Base-by-base conservation (phyloP, 1,140 invertebrate genomes). In the Branchinecta lynchi region DNA sequence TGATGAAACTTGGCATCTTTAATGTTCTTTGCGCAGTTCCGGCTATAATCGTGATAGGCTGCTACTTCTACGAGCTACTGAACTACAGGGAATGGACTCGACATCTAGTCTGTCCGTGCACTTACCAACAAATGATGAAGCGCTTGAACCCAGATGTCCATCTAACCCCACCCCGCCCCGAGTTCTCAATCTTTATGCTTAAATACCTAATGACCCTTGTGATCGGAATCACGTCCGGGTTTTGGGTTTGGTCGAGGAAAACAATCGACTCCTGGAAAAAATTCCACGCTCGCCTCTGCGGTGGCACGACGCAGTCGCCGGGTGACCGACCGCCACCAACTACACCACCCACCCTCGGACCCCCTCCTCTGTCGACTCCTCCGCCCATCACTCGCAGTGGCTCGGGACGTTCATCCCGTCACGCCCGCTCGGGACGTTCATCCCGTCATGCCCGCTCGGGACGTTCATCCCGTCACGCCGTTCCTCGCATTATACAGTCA, bases 231-330 rank as follows among this genome's bases (percentile, higher is more conserved):
- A 84, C 84, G 3, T 82, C 82, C 44, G 83, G 82, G 12, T 82
- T 85, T 75, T 86, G 84, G 84, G 83, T 86, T 65, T 83, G 83
- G 78, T 83, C 82, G 8, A 78, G 80, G 21, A 86, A 86, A 74
- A 86, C 85, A 10, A 70, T 86, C 7, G 79, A 81, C 45, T 83
- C 83, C 0, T 86, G 84, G 84, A 75, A 78, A 66, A 76, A 76
- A 69, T 76, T 81, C 51, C 78, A 78, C 69, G 75, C 79, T 71
- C 74, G 76, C 45, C 71, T 73, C 8, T 71, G 72, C 21, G 45
- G 67, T 32, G 51, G 45, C n/a, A 51, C 44, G 8, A 8, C 46
- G 15, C 32, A 66, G 20, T 32, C 70, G 8, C 45, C 67, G 15
- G 67, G 69, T 7, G 20, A 72, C 44, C 68, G 45, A 68, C 67